These are phyloP conservation scores for Melospiza melodia DNA, from an alignment of 2,113 vertebrate species.

Conservation along the genomic window DNA sequence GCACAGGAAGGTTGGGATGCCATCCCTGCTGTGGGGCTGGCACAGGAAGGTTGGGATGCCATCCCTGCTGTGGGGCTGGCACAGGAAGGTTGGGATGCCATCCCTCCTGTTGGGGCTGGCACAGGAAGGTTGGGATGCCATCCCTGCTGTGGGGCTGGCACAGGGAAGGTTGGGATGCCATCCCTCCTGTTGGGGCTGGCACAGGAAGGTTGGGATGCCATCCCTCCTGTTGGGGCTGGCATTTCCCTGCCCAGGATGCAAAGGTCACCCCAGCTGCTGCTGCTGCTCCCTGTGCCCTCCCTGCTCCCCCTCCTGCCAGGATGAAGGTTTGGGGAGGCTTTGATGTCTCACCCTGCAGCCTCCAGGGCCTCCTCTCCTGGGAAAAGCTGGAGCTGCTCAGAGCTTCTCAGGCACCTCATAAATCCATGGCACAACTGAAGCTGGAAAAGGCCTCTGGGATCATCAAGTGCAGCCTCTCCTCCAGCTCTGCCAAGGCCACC, in stretches of 20 bases:
- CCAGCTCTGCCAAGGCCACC: not conserved
- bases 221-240: not conserved
- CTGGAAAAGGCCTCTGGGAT: not conserved
- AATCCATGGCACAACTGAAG: not conserved
- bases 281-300: not conserved
- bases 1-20: not conserved
- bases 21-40: not conserved
- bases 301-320: not conserved
- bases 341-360: not conserved
- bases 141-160: not conserved
- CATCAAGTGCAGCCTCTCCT: not conserved
- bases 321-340: slow-evolving; percentile 4
- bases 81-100: not conserved
- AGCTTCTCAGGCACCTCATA: not conserved
- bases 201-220: not conserved
- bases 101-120: not conserved
- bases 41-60: not conserved
- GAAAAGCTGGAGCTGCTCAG: not conserved
- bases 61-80: not conserved
- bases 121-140: not conserved
- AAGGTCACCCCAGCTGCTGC: not conserved
- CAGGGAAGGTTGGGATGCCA: too few species aligned
- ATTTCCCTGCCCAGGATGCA: not conserved
- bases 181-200: not conserved
- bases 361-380: not conserved